phyloP scores from a whole-genome alignment of 2,113 vertebrate genomes.

The Chunga burmeisteri region DNA sequence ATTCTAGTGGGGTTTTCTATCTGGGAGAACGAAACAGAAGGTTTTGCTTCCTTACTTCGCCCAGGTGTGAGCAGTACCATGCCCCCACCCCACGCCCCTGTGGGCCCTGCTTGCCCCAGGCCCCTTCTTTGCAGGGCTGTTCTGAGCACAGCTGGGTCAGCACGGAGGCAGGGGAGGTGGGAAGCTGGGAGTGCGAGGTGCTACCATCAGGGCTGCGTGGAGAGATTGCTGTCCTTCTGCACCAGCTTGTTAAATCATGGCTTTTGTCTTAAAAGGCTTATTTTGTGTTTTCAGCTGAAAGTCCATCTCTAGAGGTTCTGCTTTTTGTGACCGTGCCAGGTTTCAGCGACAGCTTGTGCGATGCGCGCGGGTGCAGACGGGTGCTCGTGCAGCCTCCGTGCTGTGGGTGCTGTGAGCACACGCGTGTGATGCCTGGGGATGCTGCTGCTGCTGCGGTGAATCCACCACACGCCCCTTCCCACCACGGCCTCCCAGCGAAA shows the following conservation, averaged over 20 bases:
- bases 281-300: not conserved
- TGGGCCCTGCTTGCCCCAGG: not conserved
- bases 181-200: not conserved
- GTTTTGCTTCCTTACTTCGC: not conserved
- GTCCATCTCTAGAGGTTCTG: not conserved
- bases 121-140: not conserved
- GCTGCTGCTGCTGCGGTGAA: not conserved
- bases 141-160: not conserved
- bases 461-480: not conserved
- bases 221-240: not conserved
- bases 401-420: not conserved
- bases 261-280: not conserved
- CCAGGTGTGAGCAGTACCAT: not conserved
- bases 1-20: not conserved
- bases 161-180: rapidly evolving
- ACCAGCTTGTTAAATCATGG: not conserved
- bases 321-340: not conserved
- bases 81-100: not conserved
- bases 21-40: not conserved
- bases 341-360: not conserved
- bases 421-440: rapidly evolving
- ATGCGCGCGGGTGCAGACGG: rapidly evolving
- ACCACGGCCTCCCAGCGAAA: not conserved
- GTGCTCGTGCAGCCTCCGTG: rapidly evolving
- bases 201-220: rapidly evolving